phyloP scores from a whole-genome alignment of 2,113 vertebrate genomes.

The Romanogobio albipinnatus region DNA sequence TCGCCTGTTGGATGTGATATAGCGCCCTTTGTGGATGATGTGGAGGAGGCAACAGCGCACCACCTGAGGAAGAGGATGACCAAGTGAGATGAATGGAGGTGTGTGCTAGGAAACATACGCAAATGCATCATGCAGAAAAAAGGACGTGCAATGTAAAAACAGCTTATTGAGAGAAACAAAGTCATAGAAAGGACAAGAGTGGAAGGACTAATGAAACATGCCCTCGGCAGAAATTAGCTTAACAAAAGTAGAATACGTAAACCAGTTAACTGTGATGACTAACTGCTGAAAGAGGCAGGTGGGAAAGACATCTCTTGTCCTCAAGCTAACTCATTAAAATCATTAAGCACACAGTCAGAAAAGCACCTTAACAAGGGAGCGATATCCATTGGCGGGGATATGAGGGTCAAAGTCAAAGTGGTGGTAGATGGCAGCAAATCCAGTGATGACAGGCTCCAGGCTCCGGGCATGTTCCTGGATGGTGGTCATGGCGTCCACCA shows the following conservation, averaged over 20 bases:
- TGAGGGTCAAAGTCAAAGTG: conserved; percentile 88
- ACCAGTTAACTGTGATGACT: background rate
- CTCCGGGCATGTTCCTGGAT: conserved; percentile 81
- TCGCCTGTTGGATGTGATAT: conserved; percentile 85
- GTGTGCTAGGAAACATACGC: background rate
- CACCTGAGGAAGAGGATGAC: conserved; percentile 66
- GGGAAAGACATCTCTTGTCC: background rate
- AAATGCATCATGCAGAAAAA: background rate
- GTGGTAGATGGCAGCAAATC: conserved; percentile 80
- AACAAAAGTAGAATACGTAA: background rate
- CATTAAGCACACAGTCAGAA: conserved; percentile 16
- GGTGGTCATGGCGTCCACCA: conserved; percentile 75
- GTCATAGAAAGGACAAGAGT: conserved; percentile 6
- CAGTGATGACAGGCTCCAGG: conserved; percentile 80
- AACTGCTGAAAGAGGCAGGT: background rate
- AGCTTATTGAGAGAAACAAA: background rate
- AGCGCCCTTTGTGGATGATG: conserved; percentile 87
- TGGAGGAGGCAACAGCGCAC: conserved; percentile 87
- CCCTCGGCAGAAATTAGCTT: background rate
- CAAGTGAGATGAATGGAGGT: conserved; percentile 48
- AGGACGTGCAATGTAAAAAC: background rate
- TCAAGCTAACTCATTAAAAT: conserved; percentile 4
- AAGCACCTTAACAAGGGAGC: conserved; percentile 83
- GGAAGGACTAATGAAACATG: background rate
- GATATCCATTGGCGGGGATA: conserved; percentile 89